A percentile compares a stretch with the other conserved stretches of the same genome.
Conservation (phyloP, 1,140 invertebrate species). For the Diorhabda sublineata region DNA sequence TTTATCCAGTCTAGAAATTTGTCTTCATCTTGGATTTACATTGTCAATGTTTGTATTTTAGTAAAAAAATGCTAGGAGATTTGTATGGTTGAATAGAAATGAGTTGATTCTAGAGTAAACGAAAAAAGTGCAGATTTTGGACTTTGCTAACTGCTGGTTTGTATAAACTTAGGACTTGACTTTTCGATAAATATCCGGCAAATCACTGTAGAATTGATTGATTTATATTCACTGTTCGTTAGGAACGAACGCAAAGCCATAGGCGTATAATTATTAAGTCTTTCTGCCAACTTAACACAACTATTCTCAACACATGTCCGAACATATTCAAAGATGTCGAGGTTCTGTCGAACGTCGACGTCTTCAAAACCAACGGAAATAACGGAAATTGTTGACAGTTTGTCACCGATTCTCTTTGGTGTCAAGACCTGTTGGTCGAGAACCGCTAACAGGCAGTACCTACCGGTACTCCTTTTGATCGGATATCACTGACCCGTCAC, state of each 20-base stretch:
- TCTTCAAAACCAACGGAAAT: constrained; percentile 34
- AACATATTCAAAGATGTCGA: constrained; percentile 35
- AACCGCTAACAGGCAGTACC: constrained; percentile 27
- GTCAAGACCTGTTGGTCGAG: constrained; percentile 23
- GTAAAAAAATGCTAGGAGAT: too few relatives aligned
- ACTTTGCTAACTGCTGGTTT: constrained; percentile 45
- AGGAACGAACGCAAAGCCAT: constrained; percentile 38
- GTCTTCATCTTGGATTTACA: too few relatives aligned
- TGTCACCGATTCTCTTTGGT: constrained; percentile 43
- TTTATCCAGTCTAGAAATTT: too few relatives aligned
- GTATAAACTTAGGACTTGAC: constrained; percentile 40
- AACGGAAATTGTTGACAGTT: constrained; percentile 43
- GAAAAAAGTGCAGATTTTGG: constrained; percentile 44
- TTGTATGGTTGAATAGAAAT: too few relatives aligned
- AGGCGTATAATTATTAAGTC: constrained; percentile 35
- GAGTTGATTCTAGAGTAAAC: constrained; percentile 23
- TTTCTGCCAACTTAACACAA: constrained; percentile 45
- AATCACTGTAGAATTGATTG: constrained; percentile 41
- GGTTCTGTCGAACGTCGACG: constrained; percentile 23
- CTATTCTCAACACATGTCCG: constrained; percentile 39
- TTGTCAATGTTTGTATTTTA: too few relatives aligned
- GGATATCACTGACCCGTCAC: constrained; percentile 55
- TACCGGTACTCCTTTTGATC: constrained; percentile 28
- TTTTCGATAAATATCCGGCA: constrained; percentile 43
- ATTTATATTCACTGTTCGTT: constrained; percentile 45